These are phyloP conservation scores for Macaria notata DNA, from an alignment of 2,888 invertebrate genomes.

Conservation along the genomic window DNA sequence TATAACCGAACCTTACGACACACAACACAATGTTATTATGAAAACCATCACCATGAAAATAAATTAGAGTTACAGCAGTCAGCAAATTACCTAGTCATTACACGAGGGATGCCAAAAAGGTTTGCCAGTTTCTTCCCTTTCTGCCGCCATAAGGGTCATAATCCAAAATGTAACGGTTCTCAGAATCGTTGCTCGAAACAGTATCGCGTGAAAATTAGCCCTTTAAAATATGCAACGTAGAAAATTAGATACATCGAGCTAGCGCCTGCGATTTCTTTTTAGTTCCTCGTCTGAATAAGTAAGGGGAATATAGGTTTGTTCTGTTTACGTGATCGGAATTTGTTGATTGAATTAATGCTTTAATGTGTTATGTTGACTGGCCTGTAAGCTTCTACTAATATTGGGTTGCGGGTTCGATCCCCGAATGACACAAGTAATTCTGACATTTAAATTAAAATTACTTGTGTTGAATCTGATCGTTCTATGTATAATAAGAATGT, in stretches of 20 bases:
- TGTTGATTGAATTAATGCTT: too few species aligned
- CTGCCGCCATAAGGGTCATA: constrained; percentile 8
- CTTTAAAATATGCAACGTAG: constrained; percentile 37
- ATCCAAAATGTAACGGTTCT: constrained; percentile 21
- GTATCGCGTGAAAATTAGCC: constrained; percentile 31
- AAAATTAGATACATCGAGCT: constrained; percentile 35
- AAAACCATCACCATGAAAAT: constrained; percentile 13
- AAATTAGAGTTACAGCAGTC: constrained; percentile 16
- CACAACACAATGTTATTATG: constrained; percentile 5
- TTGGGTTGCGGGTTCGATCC: too few species aligned
- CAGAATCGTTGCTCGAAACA: constrained; percentile 25
- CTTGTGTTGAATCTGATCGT: too few species aligned
- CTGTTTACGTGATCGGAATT: not conserved
- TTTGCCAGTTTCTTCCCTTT: constrained; percentile 12
- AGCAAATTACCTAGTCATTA: constrained; percentile 11
- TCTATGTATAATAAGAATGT: too few species aligned
- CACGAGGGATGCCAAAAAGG: constrained; percentile 11
- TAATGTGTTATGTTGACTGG: too few species aligned
- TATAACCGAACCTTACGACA: not conserved
- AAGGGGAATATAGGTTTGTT: not conserved
- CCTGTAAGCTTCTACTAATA: too few species aligned
- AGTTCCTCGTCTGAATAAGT: constrained; percentile 16
- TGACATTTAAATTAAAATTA: too few species aligned
- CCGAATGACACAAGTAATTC: too few species aligned
- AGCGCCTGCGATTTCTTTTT: constrained; percentile 26